Conservation (phyloP, 2,888 invertebrate species). For the Dryobota labecula region DNA sequence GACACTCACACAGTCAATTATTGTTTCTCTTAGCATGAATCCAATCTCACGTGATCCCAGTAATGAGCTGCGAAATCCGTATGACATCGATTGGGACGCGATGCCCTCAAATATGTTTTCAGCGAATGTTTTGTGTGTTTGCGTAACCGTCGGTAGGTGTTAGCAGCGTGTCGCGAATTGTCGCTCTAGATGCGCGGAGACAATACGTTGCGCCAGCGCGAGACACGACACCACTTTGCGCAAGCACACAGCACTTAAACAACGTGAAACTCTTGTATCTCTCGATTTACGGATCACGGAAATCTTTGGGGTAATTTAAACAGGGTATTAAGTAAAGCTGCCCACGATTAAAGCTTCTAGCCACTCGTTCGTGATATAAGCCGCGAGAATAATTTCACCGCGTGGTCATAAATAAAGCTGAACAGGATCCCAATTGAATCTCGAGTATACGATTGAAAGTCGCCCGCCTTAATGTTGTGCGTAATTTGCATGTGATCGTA, state of each 20-base stretch:
- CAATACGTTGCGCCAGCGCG: slow-evolving; percentile 75
- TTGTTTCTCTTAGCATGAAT: slow-evolving; percentile 50
- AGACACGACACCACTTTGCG: slow-evolving; percentile 69
- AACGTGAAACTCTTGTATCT: slow-evolving; percentile 73
- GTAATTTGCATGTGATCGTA: slow-evolving; percentile 68
- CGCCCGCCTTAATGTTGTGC: slow-evolving; percentile 43
- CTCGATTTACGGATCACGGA: slow-evolving; percentile 73
- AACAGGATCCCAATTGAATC: slow-evolving; percentile 56
- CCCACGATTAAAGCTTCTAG: slow-evolving; percentile 52
- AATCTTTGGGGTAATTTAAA: slow-evolving; percentile 67
- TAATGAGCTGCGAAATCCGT: slow-evolving; percentile 63
- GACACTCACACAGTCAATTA: slow-evolving; percentile 63
- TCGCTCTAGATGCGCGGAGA: slow-evolving; percentile 82
- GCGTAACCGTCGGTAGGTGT: slow-evolving; percentile 76
- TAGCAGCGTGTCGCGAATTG: slow-evolving; percentile 75
- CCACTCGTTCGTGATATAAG: slow-evolving; percentile 42
- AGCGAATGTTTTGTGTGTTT: slow-evolving; percentile 69
- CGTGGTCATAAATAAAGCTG: slow-evolving; percentile 49
- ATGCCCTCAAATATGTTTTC: slow-evolving; percentile 66
- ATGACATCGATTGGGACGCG: slow-evolving; percentile 66
- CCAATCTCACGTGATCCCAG: slow-evolving; percentile 60
- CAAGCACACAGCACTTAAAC: slow-evolving; percentile 67
- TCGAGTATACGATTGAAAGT: slow-evolving; percentile 58
- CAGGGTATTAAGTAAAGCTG: slow-evolving; percentile 62
- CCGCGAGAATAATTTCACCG: slow-evolving; percentile 51